phyloP scores from a whole-genome alignment of 2,113 vertebrate species.

The Ginglymostoma cirratum region DNA sequence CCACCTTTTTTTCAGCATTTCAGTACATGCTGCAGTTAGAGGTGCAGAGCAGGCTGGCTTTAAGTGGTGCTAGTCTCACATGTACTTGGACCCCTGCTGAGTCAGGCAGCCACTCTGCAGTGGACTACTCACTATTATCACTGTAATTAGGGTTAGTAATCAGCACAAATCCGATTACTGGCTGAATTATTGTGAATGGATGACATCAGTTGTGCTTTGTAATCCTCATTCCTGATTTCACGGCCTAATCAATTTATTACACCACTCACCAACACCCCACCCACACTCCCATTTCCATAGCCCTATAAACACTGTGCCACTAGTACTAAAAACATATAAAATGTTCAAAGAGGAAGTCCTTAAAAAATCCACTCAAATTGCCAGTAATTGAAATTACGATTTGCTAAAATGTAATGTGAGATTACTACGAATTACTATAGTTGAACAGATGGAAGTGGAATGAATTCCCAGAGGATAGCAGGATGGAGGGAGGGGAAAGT shows the following conservation, averaged over 20 bases:
- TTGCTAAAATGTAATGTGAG: background rate
- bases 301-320: background rate
- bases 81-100: no score
- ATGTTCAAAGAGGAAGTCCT: background rate
- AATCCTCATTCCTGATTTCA: background rate
- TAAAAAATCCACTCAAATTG: background rate
- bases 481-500: background rate
- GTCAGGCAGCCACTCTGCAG: no score
- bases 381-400: background rate
- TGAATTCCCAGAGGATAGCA: background rate
- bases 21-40: no score
- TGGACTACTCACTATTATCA: no score
- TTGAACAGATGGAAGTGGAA: background rate
- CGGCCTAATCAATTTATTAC: background rate
- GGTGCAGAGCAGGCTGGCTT: no score
- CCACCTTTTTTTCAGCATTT: no score
- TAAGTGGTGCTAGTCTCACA: no score
- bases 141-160: no score
- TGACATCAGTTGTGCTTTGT: background rate
- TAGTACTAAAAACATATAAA: background rate
- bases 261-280: no score
- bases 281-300: background rate
- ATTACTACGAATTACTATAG: background rate
- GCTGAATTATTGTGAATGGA: background rate
- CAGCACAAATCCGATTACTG: background rate